Percentiles rank a stretch among this genome's conserved stretches.
phyloP scores from a whole-genome alignment of 2,888 invertebrate species.

The Agonopterix arenella region DNA sequence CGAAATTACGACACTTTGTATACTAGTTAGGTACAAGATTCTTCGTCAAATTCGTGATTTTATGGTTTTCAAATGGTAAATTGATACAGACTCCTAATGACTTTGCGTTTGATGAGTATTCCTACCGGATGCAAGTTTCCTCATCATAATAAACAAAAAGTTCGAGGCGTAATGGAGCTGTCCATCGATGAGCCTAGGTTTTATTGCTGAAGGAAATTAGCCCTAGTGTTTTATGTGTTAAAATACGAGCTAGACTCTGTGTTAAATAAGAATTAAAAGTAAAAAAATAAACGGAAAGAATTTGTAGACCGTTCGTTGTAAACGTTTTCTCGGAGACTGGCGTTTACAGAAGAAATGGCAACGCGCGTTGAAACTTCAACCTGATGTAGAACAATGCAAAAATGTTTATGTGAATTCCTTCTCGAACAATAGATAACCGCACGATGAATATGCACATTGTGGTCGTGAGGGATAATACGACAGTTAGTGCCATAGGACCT shows the following conservation, averaged over 20 bases:
- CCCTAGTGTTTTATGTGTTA: constrained; percentile 1
- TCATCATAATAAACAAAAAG: constrained; percentile 5
- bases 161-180: constrained; percentile 13
- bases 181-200: constrained; percentile 20
- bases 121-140: constrained; percentile 15
- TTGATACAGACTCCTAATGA: not conserved
- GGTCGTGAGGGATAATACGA: constrained; percentile 17
- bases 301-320: too few species aligned
- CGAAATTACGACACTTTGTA: too few species aligned
- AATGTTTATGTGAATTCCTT: constrained; percentile 19
- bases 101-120: too few species aligned
- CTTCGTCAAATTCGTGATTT: too few species aligned
- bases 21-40: too few species aligned
- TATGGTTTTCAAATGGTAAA: not conserved
- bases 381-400: constrained; percentile 21
- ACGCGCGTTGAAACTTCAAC: not conserved
- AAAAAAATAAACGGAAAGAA: too few species aligned
- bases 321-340: too few species aligned
- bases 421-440: constrained; percentile 42
- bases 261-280: too few species aligned
- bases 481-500: not conserved
- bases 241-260: not conserved
- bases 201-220: constrained; percentile 8
- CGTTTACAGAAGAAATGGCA: too few species aligned
- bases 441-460: constrained; percentile 34